Evolutionary conservation across 2,797 vertebrate species (phyloP).

Genomic region (Etheostoma nigrum): DNA sequence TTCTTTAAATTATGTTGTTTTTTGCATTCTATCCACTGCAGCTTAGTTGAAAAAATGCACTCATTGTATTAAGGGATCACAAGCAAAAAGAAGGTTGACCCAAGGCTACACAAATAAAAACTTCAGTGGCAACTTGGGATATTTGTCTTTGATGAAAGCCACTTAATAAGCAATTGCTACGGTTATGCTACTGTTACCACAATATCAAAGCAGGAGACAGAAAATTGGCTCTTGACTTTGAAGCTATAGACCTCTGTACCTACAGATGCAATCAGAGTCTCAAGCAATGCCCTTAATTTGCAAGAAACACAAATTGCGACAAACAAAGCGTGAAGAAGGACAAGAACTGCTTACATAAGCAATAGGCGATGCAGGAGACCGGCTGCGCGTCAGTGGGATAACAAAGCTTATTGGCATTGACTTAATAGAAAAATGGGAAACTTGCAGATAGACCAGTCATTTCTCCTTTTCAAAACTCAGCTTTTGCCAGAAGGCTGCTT

Average conservation of each 20-base stretch:
- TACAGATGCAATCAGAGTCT: conserved; percentile 22
- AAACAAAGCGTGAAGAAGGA: conserved; percentile 40
- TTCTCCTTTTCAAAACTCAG: conserved; percentile 2
- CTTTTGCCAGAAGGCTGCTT: background rate
- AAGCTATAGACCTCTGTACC: conserved; percentile 28
- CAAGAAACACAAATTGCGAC: conserved; percentile 20
- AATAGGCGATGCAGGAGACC: conserved; percentile 40
- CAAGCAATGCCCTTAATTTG: conserved; percentile 27
- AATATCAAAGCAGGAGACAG: conserved; percentile 31
- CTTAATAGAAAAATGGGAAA: conserved; percentile 62
- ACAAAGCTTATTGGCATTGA: conserved; percentile 61
- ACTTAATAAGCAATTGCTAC: conserved; percentile 12
- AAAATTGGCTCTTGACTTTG: conserved; percentile 41
- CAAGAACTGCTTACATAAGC: conserved; percentile 48
- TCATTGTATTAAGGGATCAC: background rate
- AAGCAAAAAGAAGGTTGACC: conserved; percentile 1
- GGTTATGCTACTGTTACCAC: background rate
- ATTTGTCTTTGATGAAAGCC: conserved; percentile 32
- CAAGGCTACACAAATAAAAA: background rate
- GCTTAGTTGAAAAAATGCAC: no score
- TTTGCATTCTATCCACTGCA: no score
- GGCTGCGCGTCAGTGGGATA: conserved; percentile 44
- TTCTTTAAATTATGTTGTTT: no score
- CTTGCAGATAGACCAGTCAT: conserved; percentile 38
- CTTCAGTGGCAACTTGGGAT: conserved; percentile 3